These are phyloP conservation scores for Saccopteryx leptura DNA, from an alignment of 2,113 vertebrate species.

Conservation along the genomic window DNA sequence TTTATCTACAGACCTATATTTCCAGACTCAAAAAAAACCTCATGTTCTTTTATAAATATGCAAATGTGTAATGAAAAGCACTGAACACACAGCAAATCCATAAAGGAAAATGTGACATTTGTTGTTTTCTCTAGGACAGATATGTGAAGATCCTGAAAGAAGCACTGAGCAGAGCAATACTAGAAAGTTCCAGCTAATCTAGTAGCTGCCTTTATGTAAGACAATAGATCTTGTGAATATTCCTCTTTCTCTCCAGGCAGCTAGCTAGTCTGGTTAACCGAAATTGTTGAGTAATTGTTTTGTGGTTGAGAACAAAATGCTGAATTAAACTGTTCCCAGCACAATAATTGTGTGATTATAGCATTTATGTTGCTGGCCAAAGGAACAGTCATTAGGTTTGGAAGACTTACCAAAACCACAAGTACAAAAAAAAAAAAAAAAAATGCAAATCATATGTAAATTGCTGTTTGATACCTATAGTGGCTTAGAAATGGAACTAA, in stretches of 20 bases:
- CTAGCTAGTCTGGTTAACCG: constrained; percentile 95
- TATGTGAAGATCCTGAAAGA: constrained; percentile 76
- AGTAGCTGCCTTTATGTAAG: constrained; percentile 89
- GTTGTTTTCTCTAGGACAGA: constrained; percentile 76
- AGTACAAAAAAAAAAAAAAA: constrained; percentile 88
- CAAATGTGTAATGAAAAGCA: constrained; percentile 84
- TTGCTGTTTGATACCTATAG: constrained; percentile 90
- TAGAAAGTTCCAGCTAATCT: constrained; percentile 82
- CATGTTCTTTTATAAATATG: constrained; percentile 67
- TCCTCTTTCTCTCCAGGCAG: constrained; percentile 92
- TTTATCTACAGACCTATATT: constrained; percentile 47
- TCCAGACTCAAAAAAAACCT: constrained; percentile 3
- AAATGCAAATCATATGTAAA: constrained; percentile 91
- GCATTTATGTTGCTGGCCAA: constrained; percentile 93
- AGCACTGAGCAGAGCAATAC: constrained; percentile 72
- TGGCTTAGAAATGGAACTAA: constrained; percentile 84
- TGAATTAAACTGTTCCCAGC: constrained; percentile 95
- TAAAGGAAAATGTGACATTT: constrained; percentile 66
- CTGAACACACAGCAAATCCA: constrained; percentile 76
- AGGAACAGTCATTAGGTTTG: constrained; percentile 93
- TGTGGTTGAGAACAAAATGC: constrained; percentile 95
- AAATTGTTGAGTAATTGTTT: constrained; percentile 98
- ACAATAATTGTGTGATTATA: constrained; percentile 97
- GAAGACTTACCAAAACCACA: constrained; percentile 92
- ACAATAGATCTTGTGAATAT: constrained; percentile 92